These are phyloP conservation scores for Colossoma macropomum DNA, from an alignment of 2,113 vertebrate species.

Conservation along the genomic window DNA sequence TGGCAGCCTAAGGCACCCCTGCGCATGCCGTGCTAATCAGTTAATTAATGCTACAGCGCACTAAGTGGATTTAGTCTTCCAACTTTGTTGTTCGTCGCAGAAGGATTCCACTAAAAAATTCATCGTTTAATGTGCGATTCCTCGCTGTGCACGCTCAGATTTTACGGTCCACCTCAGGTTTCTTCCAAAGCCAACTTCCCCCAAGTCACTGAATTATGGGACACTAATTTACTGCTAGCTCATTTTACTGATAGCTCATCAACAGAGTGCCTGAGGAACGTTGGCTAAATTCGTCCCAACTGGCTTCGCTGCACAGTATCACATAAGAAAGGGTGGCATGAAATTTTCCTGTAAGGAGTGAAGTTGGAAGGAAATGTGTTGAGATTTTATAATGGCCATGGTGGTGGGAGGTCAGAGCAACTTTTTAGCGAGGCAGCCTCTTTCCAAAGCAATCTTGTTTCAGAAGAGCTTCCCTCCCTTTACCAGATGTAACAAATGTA, in stretches of 20 bases:
- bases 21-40: neutral
- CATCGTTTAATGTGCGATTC: neutral
- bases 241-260: slow-evolving; percentile 3
- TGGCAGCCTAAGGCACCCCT: neutral
- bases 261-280: neutral
- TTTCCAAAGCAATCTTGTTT: neutral
- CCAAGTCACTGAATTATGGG: neutral
- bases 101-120: neutral
- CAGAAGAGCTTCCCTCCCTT: neutral
- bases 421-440: neutral
- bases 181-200: neutral
- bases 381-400: neutral
- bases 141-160: neutral
- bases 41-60: neutral
- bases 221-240: neutral
- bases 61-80: neutral
- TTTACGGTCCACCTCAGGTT: neutral
- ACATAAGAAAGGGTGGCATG: neutral
- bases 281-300: neutral
- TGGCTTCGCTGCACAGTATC: neutral
- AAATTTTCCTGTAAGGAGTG: neutral
- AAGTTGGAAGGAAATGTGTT: neutral
- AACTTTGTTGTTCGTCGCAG: neutral
- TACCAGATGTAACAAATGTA: neutral
- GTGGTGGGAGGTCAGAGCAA: neutral